Conservation (phyloP, 2,888 invertebrate species). For the Spodoptera littoralis region DNA sequence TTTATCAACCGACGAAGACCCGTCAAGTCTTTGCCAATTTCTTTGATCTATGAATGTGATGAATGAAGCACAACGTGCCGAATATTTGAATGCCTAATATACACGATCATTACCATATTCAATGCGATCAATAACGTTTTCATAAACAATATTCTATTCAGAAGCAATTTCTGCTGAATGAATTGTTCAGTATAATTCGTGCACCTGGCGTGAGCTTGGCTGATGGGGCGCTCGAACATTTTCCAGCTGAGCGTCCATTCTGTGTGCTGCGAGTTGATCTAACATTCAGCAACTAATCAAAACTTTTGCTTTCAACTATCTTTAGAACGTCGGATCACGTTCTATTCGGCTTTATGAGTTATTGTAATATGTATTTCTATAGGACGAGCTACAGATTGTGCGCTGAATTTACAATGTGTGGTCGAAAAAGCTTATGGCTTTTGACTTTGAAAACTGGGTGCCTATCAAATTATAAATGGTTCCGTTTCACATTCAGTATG, state of each 20-base stretch:
- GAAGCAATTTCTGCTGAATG: slow-evolving; percentile 37
- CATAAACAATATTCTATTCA: slow-evolving; percentile 36
- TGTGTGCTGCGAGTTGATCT: slow-evolving; percentile 19
- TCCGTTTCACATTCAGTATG: slow-evolving; percentile 32
- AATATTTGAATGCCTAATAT: slow-evolving; percentile 35
- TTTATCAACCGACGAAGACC: slow-evolving; percentile 38
- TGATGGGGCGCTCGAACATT: slow-evolving; percentile 11
- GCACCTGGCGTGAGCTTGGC: slow-evolving; percentile 28
- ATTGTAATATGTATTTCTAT: slow-evolving; percentile 13
- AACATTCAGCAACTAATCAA: slow-evolving; percentile 48
- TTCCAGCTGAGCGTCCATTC: slow-evolving; percentile 20
- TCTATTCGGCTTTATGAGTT: slow-evolving; percentile 18
- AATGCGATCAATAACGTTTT: slow-evolving; percentile 35
- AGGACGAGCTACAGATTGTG: slow-evolving; percentile 1
- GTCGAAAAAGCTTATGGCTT: slow-evolving; percentile 8
- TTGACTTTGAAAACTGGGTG: slow-evolving; percentile 10
- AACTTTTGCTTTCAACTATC: slow-evolving; percentile 49
- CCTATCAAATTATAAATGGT: slow-evolving; percentile 31
- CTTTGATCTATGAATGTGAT: slow-evolving; percentile 53
- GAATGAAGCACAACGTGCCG: slow-evolving; percentile 29
- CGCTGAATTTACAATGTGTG: slow-evolving; percentile 23
- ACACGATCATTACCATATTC: slow-evolving; percentile 37
- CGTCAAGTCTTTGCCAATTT: slow-evolving; percentile 53
- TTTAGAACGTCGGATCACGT: slow-evolving; percentile 26
- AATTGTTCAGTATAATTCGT: slow-evolving; percentile 27